Conservation (phyloP, 2,888 invertebrate genomes). For the Tricholauxania praeusta region DNA sequence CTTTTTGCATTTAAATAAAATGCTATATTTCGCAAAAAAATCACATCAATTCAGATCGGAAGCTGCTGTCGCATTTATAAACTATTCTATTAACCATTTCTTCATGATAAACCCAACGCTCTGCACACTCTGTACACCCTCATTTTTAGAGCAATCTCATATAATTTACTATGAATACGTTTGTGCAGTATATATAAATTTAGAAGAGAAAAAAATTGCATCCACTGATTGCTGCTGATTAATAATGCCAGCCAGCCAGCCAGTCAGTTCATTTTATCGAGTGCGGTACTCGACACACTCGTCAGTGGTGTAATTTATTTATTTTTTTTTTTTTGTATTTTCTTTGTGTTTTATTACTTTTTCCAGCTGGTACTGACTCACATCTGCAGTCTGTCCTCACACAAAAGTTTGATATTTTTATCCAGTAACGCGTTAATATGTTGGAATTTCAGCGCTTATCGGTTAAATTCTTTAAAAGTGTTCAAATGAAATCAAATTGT, state of each 20-base stretch:
- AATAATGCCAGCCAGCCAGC: neutral
- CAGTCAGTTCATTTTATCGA: neutral
- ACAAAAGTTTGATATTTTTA: neutral
- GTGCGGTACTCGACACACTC: neutral
- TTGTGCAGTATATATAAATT: too few relatives aligned
- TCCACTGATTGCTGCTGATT: slow-evolving; percentile 26
- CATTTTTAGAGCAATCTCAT: too few relatives aligned
- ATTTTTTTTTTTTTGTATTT: slow-evolving; percentile 1
- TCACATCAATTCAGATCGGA: slow-evolving; percentile 11
- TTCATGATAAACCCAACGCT: neutral
- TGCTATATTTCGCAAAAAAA: too few relatives aligned
- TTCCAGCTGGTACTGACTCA: slow-evolving; percentile 20
- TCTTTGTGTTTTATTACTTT: slow-evolving; percentile 10
- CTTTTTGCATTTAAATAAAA: too few relatives aligned
- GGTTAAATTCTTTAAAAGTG: neutral
- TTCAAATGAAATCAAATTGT: neutral
- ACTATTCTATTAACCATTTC: neutral
- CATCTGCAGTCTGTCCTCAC: slow-evolving; percentile 8
- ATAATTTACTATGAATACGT: too few relatives aligned
- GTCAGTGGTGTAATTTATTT: neutral
- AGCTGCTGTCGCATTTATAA: slow-evolving; percentile 20
- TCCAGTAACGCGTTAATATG: neutral
- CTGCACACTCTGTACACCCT: too few relatives aligned
- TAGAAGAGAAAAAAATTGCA: neutral
- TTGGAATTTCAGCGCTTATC: slow-evolving; percentile 1